Conservation (phyloP, 2,113 vertebrate species). For the Neotragus pygmaeus region DNA sequence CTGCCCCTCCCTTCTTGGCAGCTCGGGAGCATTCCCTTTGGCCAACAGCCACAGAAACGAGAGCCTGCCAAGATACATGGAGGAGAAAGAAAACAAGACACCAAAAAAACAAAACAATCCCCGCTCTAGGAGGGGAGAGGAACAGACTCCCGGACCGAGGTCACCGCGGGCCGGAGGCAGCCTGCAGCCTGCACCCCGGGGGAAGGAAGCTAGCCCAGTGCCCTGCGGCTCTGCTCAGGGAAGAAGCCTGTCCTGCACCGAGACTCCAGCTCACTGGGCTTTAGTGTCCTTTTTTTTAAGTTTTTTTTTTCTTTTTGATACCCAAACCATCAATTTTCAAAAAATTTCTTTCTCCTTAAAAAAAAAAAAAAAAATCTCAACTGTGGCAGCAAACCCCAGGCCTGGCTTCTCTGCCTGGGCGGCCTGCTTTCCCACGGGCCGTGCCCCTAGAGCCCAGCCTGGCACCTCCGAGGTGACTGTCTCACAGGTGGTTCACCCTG, state of each 20-base stretch:
- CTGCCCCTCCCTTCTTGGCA: slow-evolving; percentile 52
- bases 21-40: slow-evolving; percentile 42
- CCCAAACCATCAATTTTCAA: slow-evolving; percentile 58
- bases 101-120: slow-evolving; percentile 21
- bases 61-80: slow-evolving; percentile 66
- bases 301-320: slow-evolving; percentile 56
- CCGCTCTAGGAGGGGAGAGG: background rate
- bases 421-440: background rate
- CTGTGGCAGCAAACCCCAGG: background rate
- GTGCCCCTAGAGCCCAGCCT: background rate
- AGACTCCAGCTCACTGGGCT: slow-evolving; percentile 56
- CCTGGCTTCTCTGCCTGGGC: background rate
- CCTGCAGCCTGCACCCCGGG: background rate
- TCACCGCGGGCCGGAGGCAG: slow-evolving; percentile 39
- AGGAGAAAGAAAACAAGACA: slow-evolving; percentile 64
- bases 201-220: background rate
- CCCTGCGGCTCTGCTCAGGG: slow-evolving; percentile 21
- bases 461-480: accelerated
- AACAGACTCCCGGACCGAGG: slow-evolving; percentile 33
- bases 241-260: slow-evolving; percentile 8
- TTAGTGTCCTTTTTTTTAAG: slow-evolving; percentile 25
- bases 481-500: background rate
- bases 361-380: slow-evolving; percentile 59
- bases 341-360: slow-evolving; percentile 32
- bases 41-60: slow-evolving; percentile 65